Evolutionary conservation across 2,113 vertebrate genomes (phyloP).

Genomic region (Thymallus thymallus): DNA sequence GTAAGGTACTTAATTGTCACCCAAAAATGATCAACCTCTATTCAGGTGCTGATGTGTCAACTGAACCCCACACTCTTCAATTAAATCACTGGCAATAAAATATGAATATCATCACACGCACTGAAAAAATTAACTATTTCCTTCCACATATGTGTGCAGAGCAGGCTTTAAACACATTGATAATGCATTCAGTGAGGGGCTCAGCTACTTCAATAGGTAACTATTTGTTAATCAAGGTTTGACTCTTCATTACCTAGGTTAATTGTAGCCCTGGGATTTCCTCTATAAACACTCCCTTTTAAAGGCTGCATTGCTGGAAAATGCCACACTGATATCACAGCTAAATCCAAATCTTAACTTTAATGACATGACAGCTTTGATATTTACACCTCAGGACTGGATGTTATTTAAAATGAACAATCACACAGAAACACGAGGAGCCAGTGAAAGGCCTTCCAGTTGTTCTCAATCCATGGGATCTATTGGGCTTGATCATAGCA

Average conservation of each 20-base stretch:
- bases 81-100: constrained; percentile 24
- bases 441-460: constrained; percentile 23
- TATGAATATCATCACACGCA: constrained; percentile 33
- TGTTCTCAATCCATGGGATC: constrained; percentile 35
- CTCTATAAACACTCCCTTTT: no score
- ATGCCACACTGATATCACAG: constrained; percentile 61
- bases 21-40: not conserved
- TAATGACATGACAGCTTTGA: constrained; percentile 58
- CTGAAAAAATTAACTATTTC: constrained; percentile 32
- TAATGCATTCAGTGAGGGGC: constrained; percentile 61
- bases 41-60: constrained; percentile 18
- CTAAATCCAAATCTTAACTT: constrained; percentile 56
- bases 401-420: constrained; percentile 59
- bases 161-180: constrained; percentile 42
- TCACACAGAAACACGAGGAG: constrained; percentile 45
- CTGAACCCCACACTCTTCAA: constrained; percentile 27
- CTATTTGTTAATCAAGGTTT: constrained; percentile 75
- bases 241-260: constrained; percentile 76
- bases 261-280: constrained; percentile 67
- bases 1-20: no score
- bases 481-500: no score
- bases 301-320: constrained; percentile 47
- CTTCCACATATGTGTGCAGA: constrained; percentile 22
- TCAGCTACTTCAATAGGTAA: constrained; percentile 69
- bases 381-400: constrained; percentile 62